phyloP scores from a whole-genome alignment of 1,140 invertebrate species.

The Bombus waltoni region DNA sequence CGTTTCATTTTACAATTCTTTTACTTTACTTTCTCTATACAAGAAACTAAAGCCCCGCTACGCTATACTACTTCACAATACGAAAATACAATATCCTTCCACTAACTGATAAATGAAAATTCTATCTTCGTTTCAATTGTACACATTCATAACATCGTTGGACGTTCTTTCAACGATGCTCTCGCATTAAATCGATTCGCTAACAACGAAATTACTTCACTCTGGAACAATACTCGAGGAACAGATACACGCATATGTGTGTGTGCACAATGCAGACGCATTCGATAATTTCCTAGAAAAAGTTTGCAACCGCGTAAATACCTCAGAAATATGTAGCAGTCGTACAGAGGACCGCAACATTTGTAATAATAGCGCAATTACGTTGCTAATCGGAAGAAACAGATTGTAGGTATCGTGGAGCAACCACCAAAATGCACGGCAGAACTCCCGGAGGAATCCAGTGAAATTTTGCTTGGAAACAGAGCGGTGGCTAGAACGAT shows the following conservation, averaged over 20 bases:
- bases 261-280: too few species aligned
- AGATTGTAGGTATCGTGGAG: constrained; percentile 51
- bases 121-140: background rate
- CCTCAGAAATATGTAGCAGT: background rate
- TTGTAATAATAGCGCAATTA: constrained; percentile 59
- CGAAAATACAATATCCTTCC: background rate
- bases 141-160: background rate
- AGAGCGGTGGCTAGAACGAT: constrained; percentile 24
- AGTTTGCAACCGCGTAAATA: background rate
- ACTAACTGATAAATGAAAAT: background rate
- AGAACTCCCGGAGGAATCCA: constrained; percentile 28
- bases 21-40: background rate
- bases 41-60: background rate
- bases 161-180: background rate
- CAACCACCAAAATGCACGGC: constrained; percentile 28
- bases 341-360: constrained; percentile 2
- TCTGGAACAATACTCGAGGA: background rate
- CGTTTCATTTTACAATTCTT: constrained; percentile 39
- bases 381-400: constrained; percentile 56
- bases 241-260: background rate
- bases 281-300: background rate
- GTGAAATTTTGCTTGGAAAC: constrained; percentile 47
- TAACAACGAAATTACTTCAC: background rate
- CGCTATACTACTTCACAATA: background rate
- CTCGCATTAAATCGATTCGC: background rate